These are phyloP conservation scores for Channa striata DNA, from an alignment of 2,797 vertebrate species.

Conservation along the genomic window DNA sequence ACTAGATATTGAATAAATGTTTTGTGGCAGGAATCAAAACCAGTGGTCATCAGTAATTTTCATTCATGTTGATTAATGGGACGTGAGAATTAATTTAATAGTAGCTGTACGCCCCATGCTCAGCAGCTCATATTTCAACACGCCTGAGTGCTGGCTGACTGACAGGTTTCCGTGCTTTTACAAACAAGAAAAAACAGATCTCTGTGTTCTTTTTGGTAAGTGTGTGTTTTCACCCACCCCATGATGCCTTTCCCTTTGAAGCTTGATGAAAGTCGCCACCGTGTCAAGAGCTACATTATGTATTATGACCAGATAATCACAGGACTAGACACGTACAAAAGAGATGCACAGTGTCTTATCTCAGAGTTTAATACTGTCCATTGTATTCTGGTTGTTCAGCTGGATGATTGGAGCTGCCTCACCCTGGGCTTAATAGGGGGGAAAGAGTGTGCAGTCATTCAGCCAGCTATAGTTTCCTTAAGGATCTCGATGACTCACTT, in stretches of 20 bases:
- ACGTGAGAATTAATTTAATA: background rate
- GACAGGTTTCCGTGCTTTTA: constrained; percentile 19
- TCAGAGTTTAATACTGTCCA: constrained; percentile 43
- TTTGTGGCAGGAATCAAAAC: background rate
- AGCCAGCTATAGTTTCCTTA: constrained; percentile 42
- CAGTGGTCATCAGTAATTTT: constrained; percentile 2
- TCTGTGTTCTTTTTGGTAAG: background rate
- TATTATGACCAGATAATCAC: constrained; percentile 54
- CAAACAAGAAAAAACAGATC: constrained; percentile 16
- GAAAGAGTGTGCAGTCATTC: constrained; percentile 36
- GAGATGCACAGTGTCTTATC: constrained; percentile 39
- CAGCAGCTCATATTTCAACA: constrained; percentile 12
- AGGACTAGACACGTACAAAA: constrained; percentile 45
- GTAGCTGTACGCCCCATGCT: too few relatives aligned
- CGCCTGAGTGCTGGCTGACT: constrained; percentile 6
- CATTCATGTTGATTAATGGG: constrained; percentile 1
- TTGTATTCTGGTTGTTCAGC: constrained; percentile 40
- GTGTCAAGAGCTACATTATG: constrained; percentile 50
- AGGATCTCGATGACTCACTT: constrained; percentile 67
- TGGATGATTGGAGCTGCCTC: constrained; percentile 40
- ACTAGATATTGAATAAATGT: background rate
- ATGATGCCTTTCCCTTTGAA: constrained; percentile 56
- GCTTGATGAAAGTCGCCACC: constrained; percentile 55
- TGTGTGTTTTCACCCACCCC: constrained; percentile 6
- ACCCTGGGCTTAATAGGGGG: constrained; percentile 33